A percentile compares a stretch with the other conserved stretches of the same genome.
phyloP scores from a whole-genome alignment of 2,888 invertebrate genomes.

The Trisateles emortualis region DNA sequence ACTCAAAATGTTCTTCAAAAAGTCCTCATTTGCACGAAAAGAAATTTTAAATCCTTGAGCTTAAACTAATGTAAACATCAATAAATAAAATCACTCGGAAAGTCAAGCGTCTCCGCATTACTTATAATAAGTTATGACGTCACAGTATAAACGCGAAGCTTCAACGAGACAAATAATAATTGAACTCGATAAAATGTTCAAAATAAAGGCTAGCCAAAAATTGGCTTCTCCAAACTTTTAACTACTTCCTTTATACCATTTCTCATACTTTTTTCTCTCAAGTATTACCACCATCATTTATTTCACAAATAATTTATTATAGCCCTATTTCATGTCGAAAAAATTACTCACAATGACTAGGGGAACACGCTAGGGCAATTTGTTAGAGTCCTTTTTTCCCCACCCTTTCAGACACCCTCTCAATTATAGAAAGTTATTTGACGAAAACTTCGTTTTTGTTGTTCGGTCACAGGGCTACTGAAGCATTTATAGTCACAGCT shows the following conservation, averaged over 20 bases:
- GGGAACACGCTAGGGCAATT: constrained; percentile 20
- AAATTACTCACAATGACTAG: constrained; percentile 15
- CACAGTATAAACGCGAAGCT: background rate
- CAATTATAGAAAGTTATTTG: constrained; percentile 36
- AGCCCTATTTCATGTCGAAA: constrained; percentile 26
- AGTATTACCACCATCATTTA: constrained; percentile 27
- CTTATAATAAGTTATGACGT: background rate
- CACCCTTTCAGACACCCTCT: constrained; percentile 14
- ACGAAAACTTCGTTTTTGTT: constrained; percentile 31
- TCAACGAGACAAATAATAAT: constrained; percentile 8
- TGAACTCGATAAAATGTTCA: constrained; percentile 3
- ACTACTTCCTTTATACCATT: constrained; percentile 15
- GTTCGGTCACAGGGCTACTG: constrained; percentile 3
- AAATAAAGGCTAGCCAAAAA: constrained; percentile 6
- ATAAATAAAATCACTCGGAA: background rate
- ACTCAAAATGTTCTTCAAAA: too few relatives aligned
- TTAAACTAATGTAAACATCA: background rate
- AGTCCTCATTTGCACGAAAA: background rate
- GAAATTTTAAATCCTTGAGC: background rate
- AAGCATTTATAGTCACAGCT: background rate
- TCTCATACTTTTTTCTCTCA: constrained; percentile 3
- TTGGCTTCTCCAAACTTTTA: constrained; percentile 7
- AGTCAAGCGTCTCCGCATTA: background rate
- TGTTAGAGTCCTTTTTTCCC: constrained; percentile 22
- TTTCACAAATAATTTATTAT: constrained; percentile 38